Conservation (phyloP, 2,888 invertebrate species). For the Campoletis raptor region DNA sequence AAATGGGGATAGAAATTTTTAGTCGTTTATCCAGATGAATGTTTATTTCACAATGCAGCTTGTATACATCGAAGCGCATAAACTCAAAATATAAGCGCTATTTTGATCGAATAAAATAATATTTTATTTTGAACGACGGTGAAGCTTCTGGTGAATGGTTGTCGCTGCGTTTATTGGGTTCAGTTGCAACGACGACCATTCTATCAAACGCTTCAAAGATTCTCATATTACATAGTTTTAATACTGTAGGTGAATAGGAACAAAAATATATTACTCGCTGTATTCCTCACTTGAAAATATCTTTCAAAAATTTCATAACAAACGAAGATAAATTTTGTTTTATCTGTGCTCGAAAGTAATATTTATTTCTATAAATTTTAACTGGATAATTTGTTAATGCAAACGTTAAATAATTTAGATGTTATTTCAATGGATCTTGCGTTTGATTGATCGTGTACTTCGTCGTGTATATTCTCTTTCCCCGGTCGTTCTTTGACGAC, state of each 20-base stretch:
- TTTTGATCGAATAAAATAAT: constrained; percentile 28
- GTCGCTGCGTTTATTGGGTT: constrained; percentile 56
- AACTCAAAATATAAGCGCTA: constrained; percentile 37
- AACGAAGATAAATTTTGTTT: background rate
- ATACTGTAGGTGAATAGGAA: background rate
- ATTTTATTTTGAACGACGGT: constrained; percentile 20
- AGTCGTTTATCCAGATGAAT: constrained; percentile 16
- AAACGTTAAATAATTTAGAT: background rate
- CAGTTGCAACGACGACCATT: constrained; percentile 53
- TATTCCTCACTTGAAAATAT: background rate
- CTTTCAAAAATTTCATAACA: background rate
- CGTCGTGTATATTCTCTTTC: background rate
- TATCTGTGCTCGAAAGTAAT: background rate
- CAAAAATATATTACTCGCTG: background rate
- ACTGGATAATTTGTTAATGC: background rate
- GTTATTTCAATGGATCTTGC: background rate
- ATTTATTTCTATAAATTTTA: background rate
- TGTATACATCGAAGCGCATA: constrained; percentile 54
- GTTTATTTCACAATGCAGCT: constrained; percentile 29
- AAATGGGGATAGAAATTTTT: background rate
- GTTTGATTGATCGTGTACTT: background rate
- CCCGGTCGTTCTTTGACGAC: background rate
- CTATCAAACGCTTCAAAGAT: constrained; percentile 31
- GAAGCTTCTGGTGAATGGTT: constrained; percentile 42
- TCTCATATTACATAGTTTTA: background rate